phyloP scores from a whole-genome alignment of 2,888 invertebrate species.

The Sarcophaga subvicina region DNA sequence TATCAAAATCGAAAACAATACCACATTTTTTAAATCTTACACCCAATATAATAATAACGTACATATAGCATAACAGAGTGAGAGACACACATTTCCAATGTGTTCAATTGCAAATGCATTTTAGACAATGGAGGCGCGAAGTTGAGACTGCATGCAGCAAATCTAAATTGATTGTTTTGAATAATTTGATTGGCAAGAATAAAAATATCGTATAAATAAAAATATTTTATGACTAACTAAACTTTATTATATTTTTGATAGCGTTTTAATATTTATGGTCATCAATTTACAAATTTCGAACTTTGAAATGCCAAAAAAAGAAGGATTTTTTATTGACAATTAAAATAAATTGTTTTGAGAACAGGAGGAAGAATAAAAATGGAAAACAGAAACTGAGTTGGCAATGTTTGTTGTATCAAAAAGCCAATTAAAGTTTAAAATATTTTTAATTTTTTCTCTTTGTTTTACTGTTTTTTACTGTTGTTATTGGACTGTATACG shows the following conservation, averaged over 20 bases:
- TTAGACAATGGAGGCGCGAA: no score
- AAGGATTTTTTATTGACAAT: neutral
- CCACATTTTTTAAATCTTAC: no score
- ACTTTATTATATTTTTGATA: neutral
- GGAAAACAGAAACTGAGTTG: neutral
- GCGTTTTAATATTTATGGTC: neutral
- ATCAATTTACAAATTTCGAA: neutral
- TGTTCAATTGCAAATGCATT: no score
- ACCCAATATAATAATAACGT: no score
- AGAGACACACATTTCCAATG: no score
- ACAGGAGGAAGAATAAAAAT: neutral
- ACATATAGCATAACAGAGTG: no score
- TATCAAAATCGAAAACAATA: no score
- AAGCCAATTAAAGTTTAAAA: no score
- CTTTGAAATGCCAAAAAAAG: neutral
- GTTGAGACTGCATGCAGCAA: neutral
- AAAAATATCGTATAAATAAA: no score
- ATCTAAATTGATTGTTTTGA: conserved; percentile 3
- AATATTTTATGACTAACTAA: neutral
- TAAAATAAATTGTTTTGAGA: neutral
- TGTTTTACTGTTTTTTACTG: neutral
- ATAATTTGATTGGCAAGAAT: conserved; percentile 34
- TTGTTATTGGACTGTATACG: neutral
- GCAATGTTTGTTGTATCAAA: neutral
- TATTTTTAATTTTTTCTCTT: neutral